Evolutionary conservation across 1,140 invertebrate genomes (phyloP), one percentile per base, ranked within the genome.

Genomic region (Papilio helenus): DNA sequence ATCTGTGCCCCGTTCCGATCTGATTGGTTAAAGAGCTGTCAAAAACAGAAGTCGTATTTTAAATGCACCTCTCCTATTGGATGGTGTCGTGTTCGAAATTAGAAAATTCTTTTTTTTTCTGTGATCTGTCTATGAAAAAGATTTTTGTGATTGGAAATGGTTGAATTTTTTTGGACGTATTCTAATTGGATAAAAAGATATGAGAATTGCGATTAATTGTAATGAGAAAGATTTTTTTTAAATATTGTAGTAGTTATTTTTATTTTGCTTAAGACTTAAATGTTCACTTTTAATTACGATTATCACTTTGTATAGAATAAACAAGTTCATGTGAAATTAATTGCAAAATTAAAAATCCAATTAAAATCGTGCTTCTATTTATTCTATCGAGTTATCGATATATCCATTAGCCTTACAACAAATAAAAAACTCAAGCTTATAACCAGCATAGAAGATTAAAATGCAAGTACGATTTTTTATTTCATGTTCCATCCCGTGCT

Each of bases 11-110:
- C 77, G 81, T 81, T 84, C 82, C 81, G 83, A 93, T 91, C 89
- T 88, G 90, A 92, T 93, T 92, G 90, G 91, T 83, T 83, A 83
- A 83, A 79, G 83, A 82, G 85, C 90, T 92, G 89, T 93, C 90
- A 92, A 82, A 86, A 86, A 83, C 90, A 93, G 88, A 86, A 86
- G 85, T 86, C 83, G 83, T 86, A 83, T 91, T 89, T 89, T 89
- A 86, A 89, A 89, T 89, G 88, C 88, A 87, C 79, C 83, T 85
- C 84, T 84, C 87, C 84, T 88, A 90, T 90, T 92, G 89, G 89
- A 76, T 81, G 76, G 82, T 82, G 82, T 81, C 68, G 83, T 85
- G 82, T 89, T 89, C 84, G 85, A 86, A 88, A 88, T 85, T 84
- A 80, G 82, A 84, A 72, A 86, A 85, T 85, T 79, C 83, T 85